Percentiles rank a stretch among this genome's conserved stretches.
phyloP scores from a whole-genome alignment of 2,888 invertebrate species.

The Caenorhabditis japonica region DNA sequence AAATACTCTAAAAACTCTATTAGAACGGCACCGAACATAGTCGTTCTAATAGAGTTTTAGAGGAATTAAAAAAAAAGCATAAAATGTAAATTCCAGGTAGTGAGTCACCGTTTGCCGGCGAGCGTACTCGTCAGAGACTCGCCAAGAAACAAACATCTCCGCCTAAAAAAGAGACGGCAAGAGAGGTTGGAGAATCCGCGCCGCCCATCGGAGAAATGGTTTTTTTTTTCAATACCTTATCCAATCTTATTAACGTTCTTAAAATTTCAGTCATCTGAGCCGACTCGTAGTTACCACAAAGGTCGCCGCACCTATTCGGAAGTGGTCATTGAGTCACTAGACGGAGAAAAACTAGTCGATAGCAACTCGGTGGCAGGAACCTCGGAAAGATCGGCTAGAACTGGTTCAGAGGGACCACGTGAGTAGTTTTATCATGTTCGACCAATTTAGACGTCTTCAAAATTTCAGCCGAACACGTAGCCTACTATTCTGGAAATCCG shows the following conservation, averaged over 20 bases:
- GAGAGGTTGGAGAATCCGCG: not conserved
- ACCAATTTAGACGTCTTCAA: not conserved
- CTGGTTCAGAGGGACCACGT: slow-evolving; percentile 34
- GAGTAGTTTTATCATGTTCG: not conserved
- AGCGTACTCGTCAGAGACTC: slow-evolving; percentile 54
- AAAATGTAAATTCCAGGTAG: no score
- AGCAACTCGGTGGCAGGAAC: slow-evolving; percentile 25
- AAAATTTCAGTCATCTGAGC: slow-evolving; percentile 25
- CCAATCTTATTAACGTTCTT: no score
- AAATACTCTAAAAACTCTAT: no score
- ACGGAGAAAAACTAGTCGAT: slow-evolving; percentile 51
- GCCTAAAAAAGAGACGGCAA: slow-evolving; percentile 29
- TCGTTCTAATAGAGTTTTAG: no score
- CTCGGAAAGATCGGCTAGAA: slow-evolving; percentile 24
- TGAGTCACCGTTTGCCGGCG: slow-evolving; percentile 50
- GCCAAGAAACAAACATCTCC: slow-evolving; percentile 49
- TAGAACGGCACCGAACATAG: no score
- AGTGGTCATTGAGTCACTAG: slow-evolving; percentile 69
- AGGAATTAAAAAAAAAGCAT: no score
- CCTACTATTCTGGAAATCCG: slow-evolving; percentile 91
- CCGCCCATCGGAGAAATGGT: slow-evolving; percentile 34
- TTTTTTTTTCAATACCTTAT: no score
- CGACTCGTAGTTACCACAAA: slow-evolving; percentile 36
- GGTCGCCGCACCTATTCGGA: slow-evolving; percentile 72
- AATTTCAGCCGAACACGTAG: slow-evolving; percentile 69